Evolutionary conservation across 2,113 vertebrate species (phyloP), one percentile per base, ranked within the genome.

Genomic region (Anser cygnoides): DNA sequence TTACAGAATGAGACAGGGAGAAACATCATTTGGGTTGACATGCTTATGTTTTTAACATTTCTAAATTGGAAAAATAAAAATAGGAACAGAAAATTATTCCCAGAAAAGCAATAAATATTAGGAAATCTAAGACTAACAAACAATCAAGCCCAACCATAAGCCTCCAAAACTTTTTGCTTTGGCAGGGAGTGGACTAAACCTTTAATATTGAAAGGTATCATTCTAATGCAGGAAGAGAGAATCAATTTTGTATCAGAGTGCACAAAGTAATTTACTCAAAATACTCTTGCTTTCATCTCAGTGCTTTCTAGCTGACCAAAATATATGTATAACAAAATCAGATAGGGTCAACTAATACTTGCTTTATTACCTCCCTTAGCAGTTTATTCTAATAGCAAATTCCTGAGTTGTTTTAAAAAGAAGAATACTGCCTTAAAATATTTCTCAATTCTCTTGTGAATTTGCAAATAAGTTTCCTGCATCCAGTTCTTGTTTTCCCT

Each of bases 391-490:
- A 77, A 52, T 55, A 67, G 2, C 10, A 77, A 89, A 91, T 46
- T 23, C 9, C 17, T 80, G 28, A 14, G 5, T 39, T 59, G 16
- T 39, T 59, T 25, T 9, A 71, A 74, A 52, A 57, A 22, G 3
- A 28, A 50, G n/a, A 71, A 85, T 75, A 4, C 3, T 61, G 11
- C 10, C 26, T 67, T 82, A 68, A 75, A 61, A 72, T 68, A 57
- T 72, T 95, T 91, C 39, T 84, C 20, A 61, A 5, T 72, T 87
- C 61, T 78, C 73, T 63, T 68, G 54, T 68, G 70, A 93, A 81
- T 96, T 79, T 89, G 28, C 5, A 84, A 81, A 78, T 92, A 15
- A 19, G 6, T 35, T 81, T 92, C 35, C 13, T 82, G 66, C 35
- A 29, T 57, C 6, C 89, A 61, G 37, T 87, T 92, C 89, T 77